These are phyloP conservation scores for Atta colombica DNA, from an alignment of 1,140 invertebrate species.

Conservation along the genomic window DNA sequence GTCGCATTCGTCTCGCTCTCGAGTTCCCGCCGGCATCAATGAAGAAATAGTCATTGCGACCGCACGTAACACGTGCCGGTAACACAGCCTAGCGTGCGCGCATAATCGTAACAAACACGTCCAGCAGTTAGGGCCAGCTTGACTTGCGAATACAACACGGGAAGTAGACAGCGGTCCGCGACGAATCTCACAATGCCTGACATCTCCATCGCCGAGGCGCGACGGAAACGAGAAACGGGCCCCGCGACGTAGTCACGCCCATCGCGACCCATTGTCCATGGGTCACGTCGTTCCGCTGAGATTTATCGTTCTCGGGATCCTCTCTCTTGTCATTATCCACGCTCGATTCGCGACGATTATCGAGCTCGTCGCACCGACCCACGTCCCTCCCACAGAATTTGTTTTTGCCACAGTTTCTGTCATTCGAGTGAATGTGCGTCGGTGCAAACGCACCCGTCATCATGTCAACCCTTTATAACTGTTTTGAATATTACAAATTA, in stretches of 20 bases:
- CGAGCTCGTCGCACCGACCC: constrained; percentile 19
- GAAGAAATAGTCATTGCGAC: constrained; percentile 71
- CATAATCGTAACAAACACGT: constrained; percentile 62
- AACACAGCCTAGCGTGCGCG: neutral
- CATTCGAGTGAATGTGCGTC: neutral
- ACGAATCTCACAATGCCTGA: constrained; percentile 84
- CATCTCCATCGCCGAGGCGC: constrained; percentile 81
- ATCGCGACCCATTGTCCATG: constrained; percentile 66
- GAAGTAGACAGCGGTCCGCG: constrained; percentile 80
- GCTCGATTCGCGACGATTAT: constrained; percentile 80
- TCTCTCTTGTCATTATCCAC: constrained; percentile 82
- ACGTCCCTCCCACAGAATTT: constrained; percentile 45
- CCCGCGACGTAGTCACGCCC: constrained; percentile 68
- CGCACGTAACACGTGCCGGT: constrained; percentile 61
- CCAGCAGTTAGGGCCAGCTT: constrained; percentile 29
- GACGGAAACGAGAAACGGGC: constrained; percentile 63
- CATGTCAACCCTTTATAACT: neutral
- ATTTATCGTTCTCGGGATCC: constrained; percentile 81
- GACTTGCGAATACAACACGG: neutral
- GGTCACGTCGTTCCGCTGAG: constrained; percentile 70
- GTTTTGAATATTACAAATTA: neutral
- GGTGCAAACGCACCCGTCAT: neutral
- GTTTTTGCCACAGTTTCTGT: constrained; percentile 41
- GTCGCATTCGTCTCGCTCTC: constrained; percentile 60
- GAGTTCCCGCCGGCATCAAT: constrained; percentile 49